Evolutionary conservation across 2,113 vertebrate genomes (phyloP).

Genomic region (Pionites leucogaster): DNA sequence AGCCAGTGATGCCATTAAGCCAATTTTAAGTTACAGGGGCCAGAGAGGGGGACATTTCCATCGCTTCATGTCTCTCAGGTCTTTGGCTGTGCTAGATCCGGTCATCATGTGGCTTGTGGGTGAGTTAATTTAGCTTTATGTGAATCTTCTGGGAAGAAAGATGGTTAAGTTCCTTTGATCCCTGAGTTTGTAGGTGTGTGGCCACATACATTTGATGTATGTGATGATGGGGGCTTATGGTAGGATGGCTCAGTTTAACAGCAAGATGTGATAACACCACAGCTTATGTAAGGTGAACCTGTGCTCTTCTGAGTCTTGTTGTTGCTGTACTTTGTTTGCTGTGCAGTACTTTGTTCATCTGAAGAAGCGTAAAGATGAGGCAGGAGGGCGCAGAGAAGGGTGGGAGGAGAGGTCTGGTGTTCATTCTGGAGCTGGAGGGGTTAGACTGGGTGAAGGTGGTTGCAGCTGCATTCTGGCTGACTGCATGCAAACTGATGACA

Average conservation of each 20-base stretch:
- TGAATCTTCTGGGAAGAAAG: neutral
- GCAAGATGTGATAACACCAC: rapidly evolving
- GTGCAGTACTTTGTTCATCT: rapidly evolving
- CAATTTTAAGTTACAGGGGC: neutral
- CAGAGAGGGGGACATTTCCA: neutral
- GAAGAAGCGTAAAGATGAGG: neutral
- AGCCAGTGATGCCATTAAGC: neutral
- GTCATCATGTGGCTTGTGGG: neutral
- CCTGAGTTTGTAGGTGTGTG: neutral
- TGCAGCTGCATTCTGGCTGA: neutral
- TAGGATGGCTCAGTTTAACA: neutral
- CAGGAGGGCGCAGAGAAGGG: rapidly evolving
- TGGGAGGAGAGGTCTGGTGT: neutral
- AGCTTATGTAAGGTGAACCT: neutral
- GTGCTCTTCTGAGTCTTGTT: rapidly evolving
- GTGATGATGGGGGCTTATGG: neutral
- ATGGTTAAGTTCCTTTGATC: neutral
- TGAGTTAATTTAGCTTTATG: neutral
- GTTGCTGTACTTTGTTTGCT: rapidly evolving
- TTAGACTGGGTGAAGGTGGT: neutral
- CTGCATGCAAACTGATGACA: neutral
- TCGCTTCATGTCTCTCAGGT: rapidly evolving
- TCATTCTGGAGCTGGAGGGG: neutral
- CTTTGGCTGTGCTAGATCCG: neutral
- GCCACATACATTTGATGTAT: neutral